Evolutionary conservation across 2,888 invertebrate species (phyloP).

Genomic region (Microdon myrmicae): DNA sequence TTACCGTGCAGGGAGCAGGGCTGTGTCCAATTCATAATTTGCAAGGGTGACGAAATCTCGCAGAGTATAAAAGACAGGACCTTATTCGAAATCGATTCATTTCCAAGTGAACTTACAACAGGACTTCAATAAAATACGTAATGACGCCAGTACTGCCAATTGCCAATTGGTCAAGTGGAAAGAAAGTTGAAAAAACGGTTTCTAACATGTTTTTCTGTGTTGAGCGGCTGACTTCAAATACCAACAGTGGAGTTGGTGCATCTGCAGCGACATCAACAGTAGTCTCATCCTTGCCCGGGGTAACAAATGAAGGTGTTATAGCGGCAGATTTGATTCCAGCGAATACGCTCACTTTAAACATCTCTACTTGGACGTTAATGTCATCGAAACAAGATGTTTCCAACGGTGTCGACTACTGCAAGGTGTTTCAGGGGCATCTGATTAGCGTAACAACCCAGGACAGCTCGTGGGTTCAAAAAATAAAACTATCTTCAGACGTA

Average conservation of each 20-base stretch:
- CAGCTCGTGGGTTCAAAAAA: constrained; percentile 59
- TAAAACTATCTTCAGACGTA: constrained; percentile 70
- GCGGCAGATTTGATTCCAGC: constrained; percentile 59
- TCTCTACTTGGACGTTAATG: constrained; percentile 58
- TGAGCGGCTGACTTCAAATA: constrained; percentile 55
- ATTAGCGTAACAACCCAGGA: constrained; percentile 54
- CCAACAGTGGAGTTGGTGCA: constrained; percentile 29
- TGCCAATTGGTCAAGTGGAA: constrained; percentile 56
- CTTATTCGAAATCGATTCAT: constrained; percentile 62
- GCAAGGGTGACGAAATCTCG: constrained; percentile 22
- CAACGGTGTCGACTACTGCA: constrained; percentile 51
- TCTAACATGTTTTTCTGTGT: constrained; percentile 62
- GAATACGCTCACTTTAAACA: constrained; percentile 57
- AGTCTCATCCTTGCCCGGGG: constrained; percentile 6
- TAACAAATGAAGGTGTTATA: constrained; percentile 57
- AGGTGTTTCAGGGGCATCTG: constrained; percentile 24
- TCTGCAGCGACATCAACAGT: constrained; percentile 11
- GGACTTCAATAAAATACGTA: constrained; percentile 42
- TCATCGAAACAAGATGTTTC: constrained; percentile 39
- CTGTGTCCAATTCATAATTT: constrained; percentile 32
- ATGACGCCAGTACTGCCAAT: constrained; percentile 57
- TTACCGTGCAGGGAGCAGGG: constrained; percentile 35
- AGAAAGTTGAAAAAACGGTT: constrained; percentile 30
- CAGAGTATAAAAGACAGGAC: constrained; percentile 60
- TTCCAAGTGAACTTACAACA: constrained; percentile 59